phyloP scores from a whole-genome alignment of 1,140 invertebrate genomes.

The Rhizoglyphus robini region DNA sequence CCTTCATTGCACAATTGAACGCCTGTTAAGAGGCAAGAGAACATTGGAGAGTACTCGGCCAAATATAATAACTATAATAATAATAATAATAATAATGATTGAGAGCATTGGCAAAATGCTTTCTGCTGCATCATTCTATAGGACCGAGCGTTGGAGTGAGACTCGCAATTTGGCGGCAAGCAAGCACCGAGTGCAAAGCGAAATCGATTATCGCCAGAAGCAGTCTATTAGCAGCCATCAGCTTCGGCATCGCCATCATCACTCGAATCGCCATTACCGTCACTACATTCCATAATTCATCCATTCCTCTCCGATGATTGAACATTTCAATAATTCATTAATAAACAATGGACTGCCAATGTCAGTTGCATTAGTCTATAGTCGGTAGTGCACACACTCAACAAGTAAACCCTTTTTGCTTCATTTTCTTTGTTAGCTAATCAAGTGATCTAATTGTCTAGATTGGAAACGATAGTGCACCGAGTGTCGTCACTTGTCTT shows the following conservation, averaged over 20 bases:
- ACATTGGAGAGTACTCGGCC: no score
- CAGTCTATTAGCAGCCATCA: not conserved
- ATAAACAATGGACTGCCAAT: not conserved
- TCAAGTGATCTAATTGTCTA: not conserved
- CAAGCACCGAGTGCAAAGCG: not conserved
- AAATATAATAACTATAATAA: no score
- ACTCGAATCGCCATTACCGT: not conserved
- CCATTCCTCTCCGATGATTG: conserved; percentile 6
- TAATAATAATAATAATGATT: no score
- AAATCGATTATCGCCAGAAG: conserved; percentile 12
- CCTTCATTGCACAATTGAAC: no score
- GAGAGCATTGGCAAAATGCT: no score
- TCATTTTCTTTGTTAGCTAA: no score
- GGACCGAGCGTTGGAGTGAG: not conserved
- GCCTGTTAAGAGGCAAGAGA: no score
- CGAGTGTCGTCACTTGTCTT: no score
- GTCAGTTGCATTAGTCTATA: no score
- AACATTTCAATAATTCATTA: conserved; percentile 14
- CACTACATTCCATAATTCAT: not conserved
- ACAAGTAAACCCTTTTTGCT: no score
- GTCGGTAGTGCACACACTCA: no score
- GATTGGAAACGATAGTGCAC: not conserved
- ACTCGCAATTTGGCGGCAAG: not conserved
- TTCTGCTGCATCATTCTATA: conserved; percentile 13
- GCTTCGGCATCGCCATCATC: not conserved